Evolutionary conservation across 2,113 vertebrate species (phyloP), one percentile per base, ranked within the genome.

Genomic region (Megaceryle torquata): DNA sequence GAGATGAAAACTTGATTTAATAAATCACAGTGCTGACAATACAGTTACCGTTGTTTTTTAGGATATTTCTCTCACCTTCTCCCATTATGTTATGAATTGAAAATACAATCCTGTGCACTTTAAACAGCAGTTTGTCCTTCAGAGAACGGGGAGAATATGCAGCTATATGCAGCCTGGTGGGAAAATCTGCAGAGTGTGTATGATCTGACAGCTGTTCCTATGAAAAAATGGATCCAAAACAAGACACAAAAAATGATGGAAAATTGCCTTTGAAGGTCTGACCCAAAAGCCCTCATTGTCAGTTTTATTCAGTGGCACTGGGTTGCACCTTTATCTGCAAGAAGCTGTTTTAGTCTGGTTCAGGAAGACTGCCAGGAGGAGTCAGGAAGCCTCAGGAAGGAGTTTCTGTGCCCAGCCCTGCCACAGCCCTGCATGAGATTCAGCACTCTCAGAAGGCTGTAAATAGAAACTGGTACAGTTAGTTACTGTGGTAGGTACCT

Each of bases 271-370:
- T 85, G 59, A 81, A 91, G 59, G 71, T 80, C 15, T 89, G 22
- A 82, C 53, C 78, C 59, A 15, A 74, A 78, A 85, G 61, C 57
- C 70, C n/a, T 76, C 44, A 39, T 5, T 69, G 50, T 67, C 63
- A 87, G 61, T 71, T 91, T 65, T 82, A 60, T 41, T 81, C 79
- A 37, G 67, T 44, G 41, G 76, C 68, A 71, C 50, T 61, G 35
- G 79, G 78, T 54, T 85, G 71, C 65, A 87, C 26, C 33, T 94
- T 69, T 28, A 21, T 57, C 39, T 78, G 28, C 25, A 59, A 84
- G 44, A 61, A 93, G 81, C 65, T 97, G 77, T 93, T 96, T 94
- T 7, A 79, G 75, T 41, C 70, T 86, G 70, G 59, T 82, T 85
- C 79, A 88, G 88, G 74, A 85, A 64, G 26, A 61, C 43, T 69